These are phyloP conservation scores for Dallia pectoralis DNA, from an alignment of 2,797 vertebrate genomes.

Conservation along the genomic window DNA sequence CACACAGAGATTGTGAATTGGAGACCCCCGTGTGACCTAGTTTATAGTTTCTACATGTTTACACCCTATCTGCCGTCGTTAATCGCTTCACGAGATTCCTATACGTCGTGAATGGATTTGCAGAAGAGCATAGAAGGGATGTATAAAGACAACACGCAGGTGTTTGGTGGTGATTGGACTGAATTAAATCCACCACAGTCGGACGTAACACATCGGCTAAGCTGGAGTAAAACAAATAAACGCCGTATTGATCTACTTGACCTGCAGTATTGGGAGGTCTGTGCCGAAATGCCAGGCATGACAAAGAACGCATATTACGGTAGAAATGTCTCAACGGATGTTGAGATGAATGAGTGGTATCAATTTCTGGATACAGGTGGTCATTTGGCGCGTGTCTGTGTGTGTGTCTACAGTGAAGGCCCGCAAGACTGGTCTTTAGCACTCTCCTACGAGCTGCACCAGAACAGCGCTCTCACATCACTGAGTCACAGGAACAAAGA, in stretches of 20 bases:
- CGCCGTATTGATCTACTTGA: neutral
- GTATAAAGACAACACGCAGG: too few relatives aligned
- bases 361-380: conserved; percentile 10
- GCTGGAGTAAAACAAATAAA: neutral
- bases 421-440: conserved; percentile 57
- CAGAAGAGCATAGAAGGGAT: neutral
- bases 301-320: neutral
- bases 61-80: neutral
- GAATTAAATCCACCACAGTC: neutral
- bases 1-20: neutral
- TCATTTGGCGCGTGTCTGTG: too few relatives aligned
- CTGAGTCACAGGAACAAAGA: conserved; percentile 29
- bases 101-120: neutral
- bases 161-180: neutral
- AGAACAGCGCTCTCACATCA: neutral
- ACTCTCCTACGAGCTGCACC: conserved; percentile 11
- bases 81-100: neutral
- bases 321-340: conserved; percentile 47
- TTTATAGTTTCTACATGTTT: neutral
- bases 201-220: neutral
- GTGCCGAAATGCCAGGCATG: neutral
- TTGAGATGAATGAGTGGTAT: conserved; percentile 58
- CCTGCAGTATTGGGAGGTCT: neutral
- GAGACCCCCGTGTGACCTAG: too few relatives aligned
- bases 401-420: too few relatives aligned